A percentile compares a stretch with the other conserved stretches of the same genome.
These are phyloP conservation scores for Lasiurus cinereus DNA, from an alignment of 2,113 vertebrate species.

Conservation along the genomic window DNA sequence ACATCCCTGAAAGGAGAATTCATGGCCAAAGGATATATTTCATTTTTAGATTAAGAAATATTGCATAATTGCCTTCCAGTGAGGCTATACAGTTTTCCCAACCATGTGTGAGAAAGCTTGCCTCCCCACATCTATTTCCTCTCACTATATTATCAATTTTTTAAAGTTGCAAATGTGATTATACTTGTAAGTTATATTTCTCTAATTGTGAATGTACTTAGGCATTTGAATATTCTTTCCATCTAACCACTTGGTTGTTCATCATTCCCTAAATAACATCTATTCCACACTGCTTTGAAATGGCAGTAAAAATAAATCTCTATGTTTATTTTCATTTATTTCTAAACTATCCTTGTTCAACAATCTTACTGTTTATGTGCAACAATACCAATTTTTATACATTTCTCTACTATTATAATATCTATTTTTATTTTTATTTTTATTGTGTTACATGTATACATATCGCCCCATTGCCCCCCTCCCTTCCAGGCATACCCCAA, in stretches of 20 bases:
- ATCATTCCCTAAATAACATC: background rate
- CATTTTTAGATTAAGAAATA: background rate
- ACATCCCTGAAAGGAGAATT: background rate
- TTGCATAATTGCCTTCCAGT: background rate
- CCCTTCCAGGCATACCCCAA: too few species aligned
- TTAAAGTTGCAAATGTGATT: background rate
- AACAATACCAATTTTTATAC: background rate
- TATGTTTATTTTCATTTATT: background rate
- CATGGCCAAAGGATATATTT: background rate
- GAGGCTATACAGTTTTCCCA: background rate
- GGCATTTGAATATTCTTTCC: constrained; percentile 25
- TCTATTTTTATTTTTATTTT: background rate
- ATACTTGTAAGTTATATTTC: background rate
- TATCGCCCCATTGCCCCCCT: too few species aligned
- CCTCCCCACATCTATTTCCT: background rate
- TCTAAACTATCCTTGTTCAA: background rate
- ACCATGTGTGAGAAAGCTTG: background rate
- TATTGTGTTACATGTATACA: too few species aligned
- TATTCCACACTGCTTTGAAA: background rate
- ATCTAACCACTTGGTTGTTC: background rate
- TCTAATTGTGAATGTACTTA: background rate
- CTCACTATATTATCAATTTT: background rate
- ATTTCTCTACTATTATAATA: background rate
- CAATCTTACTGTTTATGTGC: background rate
- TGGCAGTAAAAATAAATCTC: background rate